Base-by-base conservation (phyloP, 2,888 invertebrate species). In the Acrobasis repandana region DNA sequence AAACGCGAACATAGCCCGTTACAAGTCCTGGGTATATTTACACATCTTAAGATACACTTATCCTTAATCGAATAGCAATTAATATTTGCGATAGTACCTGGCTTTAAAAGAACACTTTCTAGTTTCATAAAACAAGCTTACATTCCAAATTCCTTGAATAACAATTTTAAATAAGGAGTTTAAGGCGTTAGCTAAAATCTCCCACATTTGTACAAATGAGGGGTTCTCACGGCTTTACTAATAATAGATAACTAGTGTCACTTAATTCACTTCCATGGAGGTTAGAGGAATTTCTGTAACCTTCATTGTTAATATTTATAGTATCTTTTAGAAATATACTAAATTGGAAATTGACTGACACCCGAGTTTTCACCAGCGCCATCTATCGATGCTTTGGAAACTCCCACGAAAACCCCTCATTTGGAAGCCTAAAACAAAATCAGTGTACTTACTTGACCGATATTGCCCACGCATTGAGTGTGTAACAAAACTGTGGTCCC, bases 31-130 rank as follows among this genome's bases (percentile, higher is more conserved):
- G 88, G 88, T 87, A 81, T 86, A 90, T 90, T 86, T 91, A 91
- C 91, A 90, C 88, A 77, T 79, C 81, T 86, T 90, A 83, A 75
- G 82, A 70, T 88, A 90, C 82, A 77, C 84, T 85, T 87, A 86
- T 73, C 75, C 72, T 83, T 85, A 84, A 72, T 74, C 76, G 74
- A 83, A 84, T 85, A 88, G 78, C 60, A 36, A 54, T 56, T 52
- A 60, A 73, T n/a, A n/a, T 82, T 81, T 81, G 84, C 83, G 80
- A 84, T 81, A 85, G 82, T 81, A 76, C 76, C 78, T 79, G 83
- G 81, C 82, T 81, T 84, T 80, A 77, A 80, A 73, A 85, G 80
- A 79, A 75, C 79, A 78, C 75, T 72, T 79, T 79, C 80, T 83
- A 83, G 69, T 62, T 75, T 68, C 70, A 71, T 75, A 77, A 80